Evolutionary conservation across 1,140 invertebrate species (phyloP).

Genomic region (Orius laevigatus): DNA sequence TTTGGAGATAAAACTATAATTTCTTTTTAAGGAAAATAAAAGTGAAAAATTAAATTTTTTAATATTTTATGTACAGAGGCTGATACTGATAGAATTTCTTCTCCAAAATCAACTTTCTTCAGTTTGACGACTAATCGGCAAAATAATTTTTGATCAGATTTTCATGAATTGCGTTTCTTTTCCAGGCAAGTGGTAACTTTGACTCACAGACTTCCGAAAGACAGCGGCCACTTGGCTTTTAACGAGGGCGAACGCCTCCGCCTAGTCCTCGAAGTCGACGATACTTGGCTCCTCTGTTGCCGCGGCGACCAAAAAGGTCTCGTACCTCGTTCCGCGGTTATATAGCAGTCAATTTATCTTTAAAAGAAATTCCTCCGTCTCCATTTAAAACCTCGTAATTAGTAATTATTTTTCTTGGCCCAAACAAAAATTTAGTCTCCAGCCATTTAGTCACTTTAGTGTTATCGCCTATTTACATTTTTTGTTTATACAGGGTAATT

Average conservation of each 20-base stretch:
- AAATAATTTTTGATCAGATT: slow-evolving; percentile 8
- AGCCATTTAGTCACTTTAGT: too few relatives aligned
- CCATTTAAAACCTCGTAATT: too few relatives aligned
- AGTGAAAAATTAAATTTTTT: too few relatives aligned
- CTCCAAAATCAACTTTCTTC: not conserved
- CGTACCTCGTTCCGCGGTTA: slow-evolving; percentile 53
- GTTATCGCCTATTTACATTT: too few relatives aligned
- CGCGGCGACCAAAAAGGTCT: slow-evolving; percentile 60
- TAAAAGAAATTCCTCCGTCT: not conserved
- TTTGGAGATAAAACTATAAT: too few relatives aligned
- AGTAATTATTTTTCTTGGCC: too few relatives aligned
- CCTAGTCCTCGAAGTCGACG: slow-evolving; percentile 58
- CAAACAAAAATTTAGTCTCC: too few relatives aligned
- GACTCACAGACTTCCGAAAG: slow-evolving; percentile 51
- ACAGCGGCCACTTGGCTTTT: slow-evolving; percentile 61
- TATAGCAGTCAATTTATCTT: slow-evolving; percentile 20
- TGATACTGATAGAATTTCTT: too few relatives aligned
- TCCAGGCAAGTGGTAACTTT: slow-evolving; percentile 54
- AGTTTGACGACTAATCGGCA: not conserved
- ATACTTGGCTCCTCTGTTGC: slow-evolving; percentile 58
- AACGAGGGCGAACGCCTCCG: slow-evolving; percentile 56
- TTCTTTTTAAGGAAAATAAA: too few relatives aligned
- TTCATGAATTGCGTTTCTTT: slow-evolving; percentile 20
- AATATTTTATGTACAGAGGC: too few relatives aligned
- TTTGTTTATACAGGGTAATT: too few relatives aligned